phyloP scores from a whole-genome alignment of 2,113 vertebrate genomes.

The Leptocoma aspasia region DNA sequence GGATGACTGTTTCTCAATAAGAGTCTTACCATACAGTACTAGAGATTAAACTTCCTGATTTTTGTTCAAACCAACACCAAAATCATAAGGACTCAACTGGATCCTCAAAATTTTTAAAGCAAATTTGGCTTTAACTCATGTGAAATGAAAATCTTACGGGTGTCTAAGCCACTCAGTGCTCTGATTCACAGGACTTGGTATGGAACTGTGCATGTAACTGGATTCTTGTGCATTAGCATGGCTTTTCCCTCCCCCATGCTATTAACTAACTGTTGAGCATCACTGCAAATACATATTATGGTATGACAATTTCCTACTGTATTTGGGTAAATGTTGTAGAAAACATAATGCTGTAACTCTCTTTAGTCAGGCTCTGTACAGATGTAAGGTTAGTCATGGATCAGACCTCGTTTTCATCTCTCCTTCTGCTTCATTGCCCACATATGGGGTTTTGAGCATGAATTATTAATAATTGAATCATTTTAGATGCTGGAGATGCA shows the following conservation, averaged over 20 bases:
- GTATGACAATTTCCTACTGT: constrained; percentile 60
- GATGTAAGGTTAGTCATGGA: constrained; percentile 70
- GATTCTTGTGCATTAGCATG: background rate
- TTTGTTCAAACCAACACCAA: background rate
- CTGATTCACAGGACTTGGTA: background rate
- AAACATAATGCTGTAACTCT: constrained; percentile 48
- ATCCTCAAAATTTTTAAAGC: background rate
- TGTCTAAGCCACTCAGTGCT: background rate
- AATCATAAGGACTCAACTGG: background rate
- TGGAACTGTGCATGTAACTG: background rate
- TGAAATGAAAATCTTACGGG: background rate
- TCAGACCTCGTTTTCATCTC: constrained; percentile 67
- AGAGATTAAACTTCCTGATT: background rate
- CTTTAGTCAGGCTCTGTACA: constrained; percentile 59
- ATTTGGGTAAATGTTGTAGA: constrained; percentile 46
- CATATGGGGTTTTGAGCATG: constrained; percentile 78
- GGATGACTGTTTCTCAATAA: background rate
- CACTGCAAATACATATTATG: constrained; percentile 28
- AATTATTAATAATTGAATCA: constrained; percentile 87
- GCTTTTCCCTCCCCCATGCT: background rate
- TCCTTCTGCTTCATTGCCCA: constrained; percentile 71
- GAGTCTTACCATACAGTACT: background rate
- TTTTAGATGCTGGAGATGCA: constrained; percentile 84
- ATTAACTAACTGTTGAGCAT: constrained; percentile 38
- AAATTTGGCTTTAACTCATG: background rate